A percentile compares a stretch with the other conserved stretches of the same genome.
phyloP scores from a whole-genome alignment of 2,888 invertebrate genomes.

The Folsomia manolachei region DNA sequence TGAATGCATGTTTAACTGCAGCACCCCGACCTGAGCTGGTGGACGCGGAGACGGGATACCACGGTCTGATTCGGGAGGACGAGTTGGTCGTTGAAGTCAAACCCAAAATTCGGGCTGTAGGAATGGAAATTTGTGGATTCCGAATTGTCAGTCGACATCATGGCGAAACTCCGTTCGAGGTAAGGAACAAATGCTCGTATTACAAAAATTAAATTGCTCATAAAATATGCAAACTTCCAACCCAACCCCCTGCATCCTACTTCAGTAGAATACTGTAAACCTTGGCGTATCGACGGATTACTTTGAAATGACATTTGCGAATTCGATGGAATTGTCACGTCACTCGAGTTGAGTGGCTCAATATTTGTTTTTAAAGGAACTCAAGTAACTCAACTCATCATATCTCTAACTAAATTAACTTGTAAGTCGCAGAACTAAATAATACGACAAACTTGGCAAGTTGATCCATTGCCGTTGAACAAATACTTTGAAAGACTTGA shows the following conservation, averaged over 20 bases:
- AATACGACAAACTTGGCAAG: background rate
- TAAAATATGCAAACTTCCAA: too few relatives aligned
- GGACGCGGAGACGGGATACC: constrained; percentile 82
- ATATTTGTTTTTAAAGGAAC: too few relatives aligned
- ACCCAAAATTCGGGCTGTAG: constrained; percentile 81
- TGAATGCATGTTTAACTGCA: too few relatives aligned
- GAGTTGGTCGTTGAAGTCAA: constrained; percentile 89
- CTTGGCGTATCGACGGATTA: too few relatives aligned
- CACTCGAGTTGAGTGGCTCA: too few relatives aligned
- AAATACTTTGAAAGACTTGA: background rate
- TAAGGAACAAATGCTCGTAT: constrained; percentile 56
- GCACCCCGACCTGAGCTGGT: constrained; percentile 72
- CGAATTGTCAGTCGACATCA: constrained; percentile 87
- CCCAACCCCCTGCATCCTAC: too few relatives aligned
- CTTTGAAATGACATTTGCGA: too few relatives aligned
- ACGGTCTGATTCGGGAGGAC: constrained; percentile 87
- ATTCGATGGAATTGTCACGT: too few relatives aligned
- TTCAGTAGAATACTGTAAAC: too few relatives aligned
- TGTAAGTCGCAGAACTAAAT: too few relatives aligned
- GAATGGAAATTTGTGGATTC: constrained; percentile 77
- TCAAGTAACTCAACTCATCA: too few relatives aligned
- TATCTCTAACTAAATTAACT: too few relatives aligned
- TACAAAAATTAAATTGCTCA: background rate
- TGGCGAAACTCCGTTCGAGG: constrained; percentile 89
- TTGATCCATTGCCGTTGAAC: background rate